A percentile compares a stretch with the other conserved stretches of the same genome.
Evolutionary conservation across 2,797 vertebrate genomes (phyloP).

Genomic region (Hippocampus kuda): DNA sequence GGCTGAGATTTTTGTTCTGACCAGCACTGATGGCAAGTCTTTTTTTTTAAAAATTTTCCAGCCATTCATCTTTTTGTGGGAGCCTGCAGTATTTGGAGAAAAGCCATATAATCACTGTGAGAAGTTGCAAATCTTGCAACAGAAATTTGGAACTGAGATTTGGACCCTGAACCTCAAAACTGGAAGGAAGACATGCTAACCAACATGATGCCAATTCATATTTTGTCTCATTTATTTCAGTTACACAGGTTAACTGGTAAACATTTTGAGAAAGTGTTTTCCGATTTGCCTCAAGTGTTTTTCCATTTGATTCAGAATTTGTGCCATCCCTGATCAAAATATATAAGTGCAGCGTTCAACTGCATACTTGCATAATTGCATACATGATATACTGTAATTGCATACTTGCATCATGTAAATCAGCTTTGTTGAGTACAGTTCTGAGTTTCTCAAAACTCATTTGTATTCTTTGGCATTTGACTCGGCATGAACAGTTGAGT

Average conservation of each 20-base stretch:
- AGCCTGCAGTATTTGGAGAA: neutral
- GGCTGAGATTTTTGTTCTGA: conserved; percentile 84
- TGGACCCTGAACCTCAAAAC: neutral
- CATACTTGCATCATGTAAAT: neutral
- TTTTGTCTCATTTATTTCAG: neutral
- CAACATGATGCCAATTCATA: neutral
- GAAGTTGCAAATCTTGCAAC: neutral
- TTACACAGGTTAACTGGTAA: neutral
- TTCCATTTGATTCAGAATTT: neutral
- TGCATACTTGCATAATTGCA: neutral
- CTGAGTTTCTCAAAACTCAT: too few relatives aligned
- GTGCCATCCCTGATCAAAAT: neutral
- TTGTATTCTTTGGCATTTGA: too few relatives aligned
- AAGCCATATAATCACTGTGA: neutral
- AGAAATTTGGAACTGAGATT: neutral
- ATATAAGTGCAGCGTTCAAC: neutral
- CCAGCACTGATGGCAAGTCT: conserved; percentile 85
- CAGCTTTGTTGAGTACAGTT: neutral
- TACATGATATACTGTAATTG: too few relatives aligned
- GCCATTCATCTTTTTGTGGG: neutral
- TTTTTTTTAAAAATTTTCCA: neutral
- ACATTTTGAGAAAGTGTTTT: neutral
- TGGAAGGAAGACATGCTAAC: neutral
- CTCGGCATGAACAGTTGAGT: too few relatives aligned
- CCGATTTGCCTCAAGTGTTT: neutral